These are phyloP conservation scores for Trochalopteron elliotii DNA, from an alignment of 2,113 vertebrate genomes.

Conservation along the genomic window DNA sequence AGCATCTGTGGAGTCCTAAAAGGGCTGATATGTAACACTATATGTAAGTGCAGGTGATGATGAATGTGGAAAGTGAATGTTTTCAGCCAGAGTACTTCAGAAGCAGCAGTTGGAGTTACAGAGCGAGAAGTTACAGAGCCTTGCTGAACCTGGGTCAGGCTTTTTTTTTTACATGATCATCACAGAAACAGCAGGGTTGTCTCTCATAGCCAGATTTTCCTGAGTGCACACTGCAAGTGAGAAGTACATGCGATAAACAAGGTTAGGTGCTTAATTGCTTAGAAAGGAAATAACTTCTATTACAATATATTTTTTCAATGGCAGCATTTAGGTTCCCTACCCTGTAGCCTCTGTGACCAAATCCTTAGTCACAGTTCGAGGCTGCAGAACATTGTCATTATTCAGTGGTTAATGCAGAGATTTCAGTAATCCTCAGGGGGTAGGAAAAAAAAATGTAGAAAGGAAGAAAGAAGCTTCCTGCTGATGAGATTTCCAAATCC, in stretches of 20 bases:
- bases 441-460: background rate
- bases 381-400: slow-evolving; percentile 20
- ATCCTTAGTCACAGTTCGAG: background rate
- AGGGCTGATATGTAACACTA: background rate
- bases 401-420: slow-evolving; percentile 25
- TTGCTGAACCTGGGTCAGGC: background rate
- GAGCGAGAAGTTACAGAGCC: background rate
- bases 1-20: background rate
- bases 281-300: background rate
- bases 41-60: background rate
- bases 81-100: background rate
- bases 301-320: background rate
- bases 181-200: background rate
- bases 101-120: background rate
- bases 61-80: background rate
- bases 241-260: background rate
- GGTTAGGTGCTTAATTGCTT: background rate
- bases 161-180: background rate
- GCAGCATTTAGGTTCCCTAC: background rate
- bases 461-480: background rate
- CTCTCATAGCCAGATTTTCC: background rate
- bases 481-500: background rate
- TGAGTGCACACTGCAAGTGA: background rate
- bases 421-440: slow-evolving; percentile 8
- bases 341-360: background rate